Evolutionary conservation across 2,113 vertebrate genomes (phyloP).

Genomic region (Hylia prasina): DNA sequence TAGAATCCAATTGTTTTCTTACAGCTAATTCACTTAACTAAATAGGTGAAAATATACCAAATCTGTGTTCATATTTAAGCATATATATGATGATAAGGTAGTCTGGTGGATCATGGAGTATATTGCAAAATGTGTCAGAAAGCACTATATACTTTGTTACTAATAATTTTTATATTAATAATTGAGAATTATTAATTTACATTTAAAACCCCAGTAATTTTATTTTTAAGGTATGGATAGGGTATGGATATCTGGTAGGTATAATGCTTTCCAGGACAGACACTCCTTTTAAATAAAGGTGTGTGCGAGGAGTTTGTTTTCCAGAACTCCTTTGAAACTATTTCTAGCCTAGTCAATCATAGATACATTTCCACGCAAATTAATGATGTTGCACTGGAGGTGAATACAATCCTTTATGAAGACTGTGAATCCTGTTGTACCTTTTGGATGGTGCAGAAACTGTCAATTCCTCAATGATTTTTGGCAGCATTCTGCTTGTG

Average conservation of each 20-base stretch:
- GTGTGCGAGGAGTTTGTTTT: fast-evolving
- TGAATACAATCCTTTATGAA: background rate
- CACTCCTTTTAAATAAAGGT: background rate
- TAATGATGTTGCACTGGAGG: background rate
- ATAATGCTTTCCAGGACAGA: background rate
- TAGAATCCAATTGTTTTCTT: background rate
- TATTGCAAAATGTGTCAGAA: background rate
- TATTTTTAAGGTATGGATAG: background rate
- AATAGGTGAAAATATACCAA: background rate
- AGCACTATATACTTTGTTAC: background rate
- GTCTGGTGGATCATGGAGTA: background rate
- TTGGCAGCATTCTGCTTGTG: background rate
- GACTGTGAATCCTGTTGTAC: background rate
- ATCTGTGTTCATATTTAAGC: background rate
- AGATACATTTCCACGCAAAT: background rate
- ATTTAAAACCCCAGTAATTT: background rate
- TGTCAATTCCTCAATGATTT: background rate
- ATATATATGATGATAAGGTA: background rate
- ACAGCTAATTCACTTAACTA: background rate
- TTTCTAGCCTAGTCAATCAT: background rate
- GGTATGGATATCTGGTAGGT: background rate
- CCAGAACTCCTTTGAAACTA: background rate
- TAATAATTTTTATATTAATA: background rate
- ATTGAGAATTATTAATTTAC: background rate
- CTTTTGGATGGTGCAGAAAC: background rate